Percentiles rank a stretch among this genome's conserved stretches.
Evolutionary conservation across 1,140 invertebrate genomes (phyloP).

Genomic region (Arion vulgaris): DNA sequence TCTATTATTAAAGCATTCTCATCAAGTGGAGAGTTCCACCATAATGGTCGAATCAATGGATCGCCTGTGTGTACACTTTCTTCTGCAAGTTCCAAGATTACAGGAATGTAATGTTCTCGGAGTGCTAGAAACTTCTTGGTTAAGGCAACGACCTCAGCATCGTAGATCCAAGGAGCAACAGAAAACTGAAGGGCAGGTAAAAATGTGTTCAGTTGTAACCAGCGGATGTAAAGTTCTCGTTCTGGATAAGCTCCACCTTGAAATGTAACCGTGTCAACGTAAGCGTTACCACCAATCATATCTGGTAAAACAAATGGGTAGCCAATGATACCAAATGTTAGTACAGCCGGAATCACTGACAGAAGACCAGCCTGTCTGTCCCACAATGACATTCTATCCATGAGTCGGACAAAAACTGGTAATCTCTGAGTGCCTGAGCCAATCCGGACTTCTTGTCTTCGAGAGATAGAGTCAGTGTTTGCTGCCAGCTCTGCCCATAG

Average conservation of each 20-base stretch:
- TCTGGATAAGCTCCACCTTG: constrained; percentile 74
- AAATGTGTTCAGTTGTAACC: constrained; percentile 88
- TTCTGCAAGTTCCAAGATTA: constrained; percentile 80
- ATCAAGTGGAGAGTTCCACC: constrained; percentile 91
- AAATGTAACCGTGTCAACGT: constrained; percentile 64
- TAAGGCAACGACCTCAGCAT: constrained; percentile 79
- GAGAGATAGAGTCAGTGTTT: constrained; percentile 28
- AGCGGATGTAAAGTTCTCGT: constrained; percentile 87
- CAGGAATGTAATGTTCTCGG: constrained; percentile 78
- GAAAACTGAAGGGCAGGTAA: constrained; percentile 91
- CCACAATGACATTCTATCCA: constrained; percentile 89
- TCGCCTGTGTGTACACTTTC: constrained; percentile 76
- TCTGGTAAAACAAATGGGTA: constrained; percentile 90
- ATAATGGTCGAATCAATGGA: constrained; percentile 84
- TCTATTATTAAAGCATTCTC: constrained; percentile 82
- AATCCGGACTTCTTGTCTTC: constrained; percentile 77
- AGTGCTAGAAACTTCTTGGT: constrained; percentile 79
- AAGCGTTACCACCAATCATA: constrained; percentile 92
- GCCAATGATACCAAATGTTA: constrained; percentile 87
- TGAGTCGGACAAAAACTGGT: constrained; percentile 87
- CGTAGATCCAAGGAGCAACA: constrained; percentile 88
- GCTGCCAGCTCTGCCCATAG: constrained; percentile 44
- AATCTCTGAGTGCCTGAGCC: constrained; percentile 84
- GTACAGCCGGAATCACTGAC: constrained; percentile 84
- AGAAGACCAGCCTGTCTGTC: constrained; percentile 84